Percentiles rank a stretch among this genome's conserved stretches.
These are phyloP conservation scores for Dromococcyx pavoninus DNA, from an alignment of 2,797 vertebrate genomes.

Conservation along the genomic window DNA sequence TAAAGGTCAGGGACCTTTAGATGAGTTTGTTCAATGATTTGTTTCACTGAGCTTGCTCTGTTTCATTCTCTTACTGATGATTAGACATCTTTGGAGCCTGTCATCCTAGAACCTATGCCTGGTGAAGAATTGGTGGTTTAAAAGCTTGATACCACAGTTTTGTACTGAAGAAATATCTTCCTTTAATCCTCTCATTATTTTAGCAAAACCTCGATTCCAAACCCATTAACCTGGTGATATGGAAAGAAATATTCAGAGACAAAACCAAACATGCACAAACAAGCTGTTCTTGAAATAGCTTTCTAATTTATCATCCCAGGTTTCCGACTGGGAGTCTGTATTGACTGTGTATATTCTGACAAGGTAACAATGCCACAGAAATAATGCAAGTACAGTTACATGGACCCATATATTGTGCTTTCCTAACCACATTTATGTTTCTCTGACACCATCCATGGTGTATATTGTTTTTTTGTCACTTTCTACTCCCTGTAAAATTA, in stretches of 20 bases:
- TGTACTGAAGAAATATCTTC: background rate
- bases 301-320: background rate
- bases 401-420: background rate
- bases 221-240: background rate
- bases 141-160: background rate
- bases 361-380: background rate
- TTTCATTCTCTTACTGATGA: background rate
- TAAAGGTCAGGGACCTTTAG: background rate
- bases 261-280: background rate
- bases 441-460: background rate
- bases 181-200: background rate
- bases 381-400: background rate
- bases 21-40: background rate
- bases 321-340: background rate
- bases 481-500: background rate
- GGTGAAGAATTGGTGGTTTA: background rate
- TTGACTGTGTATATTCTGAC: background rate
- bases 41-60: fast-evolving
- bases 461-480: background rate
- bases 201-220: background rate
- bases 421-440: background rate
- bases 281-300: background rate
- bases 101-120: background rate
- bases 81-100: background rate
- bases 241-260: background rate